These are phyloP conservation scores for Trachymyrmex septentrionalis DNA, from an alignment of 1,140 invertebrate genomes.

Conservation along the genomic window DNA sequence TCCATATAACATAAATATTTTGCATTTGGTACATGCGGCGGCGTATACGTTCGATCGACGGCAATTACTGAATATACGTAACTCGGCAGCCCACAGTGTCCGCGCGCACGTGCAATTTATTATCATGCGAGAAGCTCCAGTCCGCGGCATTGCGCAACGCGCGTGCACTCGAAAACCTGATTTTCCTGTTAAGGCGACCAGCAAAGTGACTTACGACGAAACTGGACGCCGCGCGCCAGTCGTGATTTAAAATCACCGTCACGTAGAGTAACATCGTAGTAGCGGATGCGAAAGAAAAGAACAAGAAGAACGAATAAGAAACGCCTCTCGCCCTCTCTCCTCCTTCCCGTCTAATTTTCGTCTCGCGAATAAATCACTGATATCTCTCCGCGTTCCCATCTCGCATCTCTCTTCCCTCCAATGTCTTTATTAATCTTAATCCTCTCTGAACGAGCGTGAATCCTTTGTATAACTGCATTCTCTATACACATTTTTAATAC, in stretches of 20 bases:
- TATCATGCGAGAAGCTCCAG: slow-evolving; percentile 47
- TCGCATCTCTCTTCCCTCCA: no score
- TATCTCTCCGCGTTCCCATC: neutral
- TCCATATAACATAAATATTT: slow-evolving; percentile 35
- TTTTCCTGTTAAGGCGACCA: slow-evolving; percentile 59
- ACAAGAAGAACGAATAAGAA: neutral
- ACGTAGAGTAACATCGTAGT: slow-evolving; percentile 52
- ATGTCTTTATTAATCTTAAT: neutral
- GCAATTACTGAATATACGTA: slow-evolving; percentile 62
- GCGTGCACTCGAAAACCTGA: slow-evolving; percentile 57
- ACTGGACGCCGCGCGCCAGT: slow-evolving; percentile 31
- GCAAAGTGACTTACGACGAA: slow-evolving; percentile 47
- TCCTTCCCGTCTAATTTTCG: neutral
- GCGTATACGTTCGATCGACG: slow-evolving; percentile 23
- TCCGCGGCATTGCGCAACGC: slow-evolving; percentile 21
- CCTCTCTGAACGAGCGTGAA: no score
- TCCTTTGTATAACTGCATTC: neutral
- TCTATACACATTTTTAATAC: no score
- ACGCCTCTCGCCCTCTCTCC: neutral
- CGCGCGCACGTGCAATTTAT: slow-evolving; percentile 46
- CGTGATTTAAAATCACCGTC: slow-evolving; percentile 53
- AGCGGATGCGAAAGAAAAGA: slow-evolving; percentile 15
- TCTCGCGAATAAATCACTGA: slow-evolving; percentile 28
- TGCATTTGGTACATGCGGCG: slow-evolving; percentile 3
- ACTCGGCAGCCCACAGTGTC: slow-evolving; percentile 24